Evolutionary conservation across 2,113 vertebrate species (phyloP), one percentile per base, ranked within the genome.

Genomic region (Sceloporus undulatus): DNA sequence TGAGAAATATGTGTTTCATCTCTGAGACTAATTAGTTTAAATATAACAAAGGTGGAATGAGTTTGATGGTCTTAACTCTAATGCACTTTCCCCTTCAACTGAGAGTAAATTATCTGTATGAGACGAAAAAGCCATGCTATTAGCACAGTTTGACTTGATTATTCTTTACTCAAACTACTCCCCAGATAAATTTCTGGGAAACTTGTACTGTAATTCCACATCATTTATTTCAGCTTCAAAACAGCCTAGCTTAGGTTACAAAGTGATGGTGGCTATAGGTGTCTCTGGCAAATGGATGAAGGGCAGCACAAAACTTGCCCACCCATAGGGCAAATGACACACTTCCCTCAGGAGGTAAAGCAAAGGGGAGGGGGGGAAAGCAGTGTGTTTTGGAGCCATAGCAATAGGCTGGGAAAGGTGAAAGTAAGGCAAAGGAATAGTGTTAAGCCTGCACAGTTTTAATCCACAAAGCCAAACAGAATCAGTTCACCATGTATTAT

Each of bases 11-110:
- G 8, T 91, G 93, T 95, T 90, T 95, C 89, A 92, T 96, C 93
- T 93, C 81, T 93, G 88, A 92, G 78, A 91, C 93, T 94, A 94
- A 94, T 91, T 95, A 95, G 92, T 87, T 94, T 84, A 93, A 95
- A 79, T 87, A 94, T 93, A 87, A 90, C 79, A 95, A 91, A 96
- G 79, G 87, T 95, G 94, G 94, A 94, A 92, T 94, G 14, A 91
- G 79, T 94, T 85, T 95, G 91, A 94, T 93, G 81, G 84, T 94
- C 90, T 95, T 95, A 94, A 95, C 71, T 94, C 91, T 92, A 56
- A 90, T 89, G 88, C 86, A 93, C 90, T 25, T 91, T 93, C 91
- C 87, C 85, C 89, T 93, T 92, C 84, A 75, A 90, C 79, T 90
- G 93, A 93, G 68, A 91, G 42, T 85, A 84, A 85, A 83, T 85